Base-by-base conservation (phyloP, 2,113 vertebrate genomes). In the Aldabrachelys gigantea region DNA sequence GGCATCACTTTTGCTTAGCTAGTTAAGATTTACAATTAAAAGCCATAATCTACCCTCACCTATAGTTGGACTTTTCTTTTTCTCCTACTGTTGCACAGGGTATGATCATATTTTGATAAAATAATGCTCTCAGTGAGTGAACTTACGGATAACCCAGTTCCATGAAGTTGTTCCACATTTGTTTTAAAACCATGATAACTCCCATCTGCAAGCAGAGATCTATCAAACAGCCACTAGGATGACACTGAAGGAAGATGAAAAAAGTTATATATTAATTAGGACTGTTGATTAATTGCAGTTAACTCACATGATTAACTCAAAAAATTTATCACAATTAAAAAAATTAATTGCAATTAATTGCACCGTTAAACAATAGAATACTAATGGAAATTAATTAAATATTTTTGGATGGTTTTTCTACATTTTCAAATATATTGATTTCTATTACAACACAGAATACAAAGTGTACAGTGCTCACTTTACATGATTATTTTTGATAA, bases 161-260 rank as follows among this genome's bases (percentile, higher is more conserved):
- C 99, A 99, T 99, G 96, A 99, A 99, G 97, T 99, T 99, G 97
- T 99, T 99, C 99, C 99, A 99, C 98, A 99, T 99, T 97, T 99
- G 99, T 97, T 99, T 99, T 96, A 99, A 98, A 96, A 99, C 99
- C 99, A 99, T 99, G 95, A 99, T 99, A 82, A 99, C 99, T 81
- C 99, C 99, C 99, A 99, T 99, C 98, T 99, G 99, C 94, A 99
- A 98, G 91, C 99, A 99, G n/a, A 99, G 98, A 97, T 99, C 99
- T 97, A 99, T 99, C 97, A 99, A 98, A 93, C 99, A 99, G 95
- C 99, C 99, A 75, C 99, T 99, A 2, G 99, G 99, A 91, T 99
- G 99, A 96, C 99, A 99, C 99, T 99, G 89, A 91, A 97, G 94
- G 5, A 65, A 94, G 97, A 92, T 56, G 56, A 54, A 93, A n/a